Percentiles rank a stretch among this genome's conserved stretches.
phyloP scores from a whole-genome alignment of 2,797 vertebrate species.

The Hipposideros larvatus region DNA sequence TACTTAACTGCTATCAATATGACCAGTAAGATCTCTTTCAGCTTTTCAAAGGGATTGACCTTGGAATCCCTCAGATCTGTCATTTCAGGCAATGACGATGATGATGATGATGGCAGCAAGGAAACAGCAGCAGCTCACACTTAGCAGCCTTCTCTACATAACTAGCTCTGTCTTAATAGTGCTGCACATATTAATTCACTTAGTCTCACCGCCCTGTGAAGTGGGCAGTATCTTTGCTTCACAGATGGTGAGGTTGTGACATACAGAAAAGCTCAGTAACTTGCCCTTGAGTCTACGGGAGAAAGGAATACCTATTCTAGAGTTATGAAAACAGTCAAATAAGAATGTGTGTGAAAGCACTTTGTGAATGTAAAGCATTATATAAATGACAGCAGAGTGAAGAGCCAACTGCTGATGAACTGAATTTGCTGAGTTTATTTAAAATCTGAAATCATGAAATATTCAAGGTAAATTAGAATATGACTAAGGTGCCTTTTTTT shows the following conservation, averaged over 20 bases:
- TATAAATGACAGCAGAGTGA: neutral
- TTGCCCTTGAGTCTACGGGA: neutral
- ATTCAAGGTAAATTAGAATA: neutral
- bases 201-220: neutral
- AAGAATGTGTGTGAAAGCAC: neutral
- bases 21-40: neutral
- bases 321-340: neutral
- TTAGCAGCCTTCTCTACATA: neutral
- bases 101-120: too few species aligned
- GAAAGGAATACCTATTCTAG: neutral
- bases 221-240: neutral
- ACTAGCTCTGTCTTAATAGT: neutral
- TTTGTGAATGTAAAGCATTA: neutral
- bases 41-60: neutral
- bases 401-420: neutral
- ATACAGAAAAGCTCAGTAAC: neutral
- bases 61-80: neutral
- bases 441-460: neutral
- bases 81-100: neutral
- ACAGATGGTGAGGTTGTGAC: neutral
- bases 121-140: neutral
- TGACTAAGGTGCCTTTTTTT: neutral
- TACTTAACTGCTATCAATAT: neutral
- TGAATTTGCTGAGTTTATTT: neutral
- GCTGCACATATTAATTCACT: neutral